Base-by-base conservation (phyloP, 2,888 invertebrate genomes). In the Mesorhabditis belari region DNA sequence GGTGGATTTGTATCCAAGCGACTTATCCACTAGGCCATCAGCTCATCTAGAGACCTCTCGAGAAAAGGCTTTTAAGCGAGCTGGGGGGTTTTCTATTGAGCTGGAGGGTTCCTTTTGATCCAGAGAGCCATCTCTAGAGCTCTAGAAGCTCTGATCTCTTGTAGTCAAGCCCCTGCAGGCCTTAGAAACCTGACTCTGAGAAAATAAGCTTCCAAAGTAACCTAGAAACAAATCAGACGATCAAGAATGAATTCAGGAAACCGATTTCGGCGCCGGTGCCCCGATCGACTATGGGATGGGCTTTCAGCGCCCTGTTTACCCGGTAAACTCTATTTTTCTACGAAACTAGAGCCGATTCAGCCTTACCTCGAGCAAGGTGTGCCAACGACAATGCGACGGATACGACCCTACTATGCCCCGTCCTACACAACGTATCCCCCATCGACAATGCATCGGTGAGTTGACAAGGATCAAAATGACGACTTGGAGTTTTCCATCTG, bases 371-470 rank as follows among this genome's bases (percentile, higher is more conserved):
- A 26, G 2, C 67, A 67, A 56, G 61, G 61, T 23, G 55, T 62
- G 29, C 58, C 60, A 49, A 55, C 49, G 4, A 71, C 71, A 44
- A 27, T 69, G 21, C 62, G 71, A 24, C 27, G 69, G 62, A 57
- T 67, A 56, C 64, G 71, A 28, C 74, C 67, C 17, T 74, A 70
- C 64, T 76, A 76, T 60, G 67, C 73, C 6, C 76, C 76, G 25
- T 74, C 74, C 55, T 76, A 76, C 62, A 72, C 75, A 21, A 75
- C 75, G 17, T 76, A 74, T 58, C 76, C 76, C 6, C 76, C 76
- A 5, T 68, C 71, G 21, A 73, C 73, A 6, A 76, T 76, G 76
- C 69, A 70, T 56, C 62, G 63, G 49, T 53, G 6, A 64, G n/a
- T 54, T 60, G 26, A 61, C 61, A 26, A 54, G 57, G 35, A 29